Evolutionary conservation across 1,140 invertebrate genomes (phyloP).

Genomic region (Conus ventricosus): DNA sequence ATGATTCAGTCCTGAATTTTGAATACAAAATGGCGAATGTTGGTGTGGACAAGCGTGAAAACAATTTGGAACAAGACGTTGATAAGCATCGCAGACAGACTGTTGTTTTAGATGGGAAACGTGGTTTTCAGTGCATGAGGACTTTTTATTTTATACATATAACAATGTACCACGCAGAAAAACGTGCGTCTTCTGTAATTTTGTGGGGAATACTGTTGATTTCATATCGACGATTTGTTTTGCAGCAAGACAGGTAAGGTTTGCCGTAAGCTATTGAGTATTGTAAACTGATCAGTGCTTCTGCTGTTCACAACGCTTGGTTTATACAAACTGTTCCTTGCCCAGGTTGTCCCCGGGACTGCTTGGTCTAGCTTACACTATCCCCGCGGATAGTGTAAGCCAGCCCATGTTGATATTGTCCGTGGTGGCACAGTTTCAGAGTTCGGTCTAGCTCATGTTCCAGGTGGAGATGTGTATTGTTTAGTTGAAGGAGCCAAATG

Average conservation of each 20-base stretch:
- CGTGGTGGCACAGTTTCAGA: no score
- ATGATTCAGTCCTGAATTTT: neutral
- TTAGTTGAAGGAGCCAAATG: no score
- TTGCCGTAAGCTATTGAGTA: no score
- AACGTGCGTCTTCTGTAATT: neutral
- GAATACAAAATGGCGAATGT: conserved; percentile 16
- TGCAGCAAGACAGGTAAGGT: conserved; percentile 10
- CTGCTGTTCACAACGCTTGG: no score
- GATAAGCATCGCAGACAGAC: neutral
- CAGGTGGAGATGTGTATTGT: no score
- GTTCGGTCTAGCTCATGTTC: no score
- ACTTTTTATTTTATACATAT: neutral
- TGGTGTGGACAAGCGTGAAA: conserved; percentile 1
- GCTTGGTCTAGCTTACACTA: no score
- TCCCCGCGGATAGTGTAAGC: no score
- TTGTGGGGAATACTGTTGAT: conserved; percentile 12
- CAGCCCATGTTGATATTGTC: no score
- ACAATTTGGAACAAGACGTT: neutral
- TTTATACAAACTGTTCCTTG: no score
- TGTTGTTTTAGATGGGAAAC: neutral
- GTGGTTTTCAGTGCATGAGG: neutral
- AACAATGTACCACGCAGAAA: neutral
- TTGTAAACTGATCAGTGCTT: no score
- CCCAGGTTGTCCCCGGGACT: no score
- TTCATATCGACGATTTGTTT: neutral